Percentiles rank a stretch among this genome's conserved stretches.
Evolutionary conservation across 2,797 vertebrate species (phyloP).

Genomic region (Simalia tracyae): DNA sequence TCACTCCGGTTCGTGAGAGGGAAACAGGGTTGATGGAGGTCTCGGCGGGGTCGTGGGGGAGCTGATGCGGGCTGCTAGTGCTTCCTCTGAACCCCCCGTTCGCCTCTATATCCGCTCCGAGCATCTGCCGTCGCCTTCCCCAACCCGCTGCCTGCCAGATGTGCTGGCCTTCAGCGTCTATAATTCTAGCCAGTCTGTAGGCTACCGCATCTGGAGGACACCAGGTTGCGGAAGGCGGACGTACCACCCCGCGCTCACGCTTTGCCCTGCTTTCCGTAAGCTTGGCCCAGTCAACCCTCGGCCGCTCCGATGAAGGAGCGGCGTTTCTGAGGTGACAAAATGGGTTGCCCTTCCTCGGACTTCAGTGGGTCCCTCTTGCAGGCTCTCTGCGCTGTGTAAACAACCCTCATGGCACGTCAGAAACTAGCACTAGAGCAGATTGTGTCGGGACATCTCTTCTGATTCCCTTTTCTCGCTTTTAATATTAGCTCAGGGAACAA

Average conservation of each 20-base stretch:
- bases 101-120: neutral
- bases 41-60: neutral
- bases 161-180: neutral
- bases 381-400: neutral
- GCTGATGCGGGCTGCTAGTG: too few species aligned
- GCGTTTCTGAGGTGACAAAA: neutral
- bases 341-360: neutral
- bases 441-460: neutral
- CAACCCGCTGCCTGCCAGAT: neutral
- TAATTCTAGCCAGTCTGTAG: neutral
- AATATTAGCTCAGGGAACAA: neutral
- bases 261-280: neutral
- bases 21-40: neutral
- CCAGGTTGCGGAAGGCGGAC: neutral
- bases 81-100: too few species aligned
- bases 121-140: neutral
- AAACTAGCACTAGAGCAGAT: neutral
- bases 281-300: neutral
- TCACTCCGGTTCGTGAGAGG: neutral
- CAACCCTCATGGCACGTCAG: neutral
- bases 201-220: neutral
- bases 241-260: too few species aligned
- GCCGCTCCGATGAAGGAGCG: neutral
- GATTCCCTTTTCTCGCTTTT: neutral
- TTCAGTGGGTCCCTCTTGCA: neutral